Evolutionary conservation across 2,797 vertebrate genomes (phyloP).

Genomic region (Mormyrus hasselquistii): DNA sequence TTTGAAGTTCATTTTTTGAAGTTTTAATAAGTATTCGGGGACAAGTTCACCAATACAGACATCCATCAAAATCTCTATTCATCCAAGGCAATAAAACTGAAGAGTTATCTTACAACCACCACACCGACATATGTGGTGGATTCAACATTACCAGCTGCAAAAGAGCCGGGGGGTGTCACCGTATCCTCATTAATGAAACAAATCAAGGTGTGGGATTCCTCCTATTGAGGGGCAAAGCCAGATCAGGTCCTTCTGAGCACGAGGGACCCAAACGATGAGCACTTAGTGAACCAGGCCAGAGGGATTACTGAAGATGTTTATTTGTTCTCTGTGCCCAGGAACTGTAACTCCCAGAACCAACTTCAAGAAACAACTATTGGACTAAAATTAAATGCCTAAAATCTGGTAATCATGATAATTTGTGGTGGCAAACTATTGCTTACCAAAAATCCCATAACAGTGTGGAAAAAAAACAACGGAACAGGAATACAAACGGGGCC

Average conservation of each 20-base stretch:
- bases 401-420: background rate
- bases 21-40: background rate
- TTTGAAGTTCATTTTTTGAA: background rate
- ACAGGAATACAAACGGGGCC: background rate
- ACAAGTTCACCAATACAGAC: constrained; percentile 32
- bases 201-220: constrained; percentile 53
- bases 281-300: constrained; percentile 29
- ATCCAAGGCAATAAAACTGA: constrained; percentile 44
- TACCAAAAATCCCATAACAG: constrained; percentile 13
- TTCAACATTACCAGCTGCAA: constrained; percentile 50
- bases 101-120: constrained; percentile 42
- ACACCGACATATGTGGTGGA: constrained; percentile 45
- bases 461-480: background rate
- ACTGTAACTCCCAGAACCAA: background rate
- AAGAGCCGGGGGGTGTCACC: constrained; percentile 60
- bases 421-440: background rate
- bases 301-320: background rate
- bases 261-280: constrained; percentile 49
- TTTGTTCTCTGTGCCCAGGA: background rate
- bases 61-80: constrained; percentile 62
- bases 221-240: constrained; percentile 57
- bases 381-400: background rate
- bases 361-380: background rate
- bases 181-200: constrained; percentile 63
- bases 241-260: constrained; percentile 53